Percentiles rank a stretch among this genome's conserved stretches.
phyloP scores from a whole-genome alignment of 2,113 vertebrate genomes.

The Apus apus region DNA sequence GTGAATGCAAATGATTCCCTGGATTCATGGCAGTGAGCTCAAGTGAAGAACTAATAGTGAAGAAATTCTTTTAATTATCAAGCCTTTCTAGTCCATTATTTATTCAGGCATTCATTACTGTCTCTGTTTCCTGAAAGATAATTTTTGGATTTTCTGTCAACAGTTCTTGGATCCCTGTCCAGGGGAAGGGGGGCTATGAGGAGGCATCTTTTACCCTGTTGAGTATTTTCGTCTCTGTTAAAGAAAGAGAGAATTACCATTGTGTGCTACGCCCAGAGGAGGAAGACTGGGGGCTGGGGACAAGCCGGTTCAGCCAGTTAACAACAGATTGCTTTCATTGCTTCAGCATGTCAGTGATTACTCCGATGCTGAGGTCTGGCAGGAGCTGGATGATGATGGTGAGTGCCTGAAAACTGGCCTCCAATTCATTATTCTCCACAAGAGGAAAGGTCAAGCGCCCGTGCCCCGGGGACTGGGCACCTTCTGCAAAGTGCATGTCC shows the following conservation, averaged over 20 bases:
- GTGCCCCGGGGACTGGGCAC: constrained; percentile 27
- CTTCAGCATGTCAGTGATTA: constrained; percentile 24
- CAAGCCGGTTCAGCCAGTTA: neutral
- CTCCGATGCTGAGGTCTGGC: neutral
- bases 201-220: neutral
- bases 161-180: neutral
- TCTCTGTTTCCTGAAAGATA: neutral
- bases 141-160: neutral
- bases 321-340: constrained; percentile 44
- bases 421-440: constrained; percentile 64
- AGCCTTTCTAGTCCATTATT: constrained; percentile 7
- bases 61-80: neutral
- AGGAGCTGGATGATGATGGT: constrained; percentile 32
- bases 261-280: neutral
- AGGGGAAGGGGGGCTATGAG: neutral
- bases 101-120: neutral
- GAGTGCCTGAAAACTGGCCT: constrained; percentile 21
- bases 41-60: neutral
- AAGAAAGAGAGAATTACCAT: neutral
- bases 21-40: neutral
- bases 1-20: neutral
- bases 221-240: neutral
- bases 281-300: neutral
- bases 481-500: constrained; percentile 52
- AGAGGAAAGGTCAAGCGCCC: constrained; percentile 56